These are phyloP conservation scores for Acleris cristana DNA, from an alignment of 2,888 invertebrate genomes.

Conservation along the genomic window DNA sequence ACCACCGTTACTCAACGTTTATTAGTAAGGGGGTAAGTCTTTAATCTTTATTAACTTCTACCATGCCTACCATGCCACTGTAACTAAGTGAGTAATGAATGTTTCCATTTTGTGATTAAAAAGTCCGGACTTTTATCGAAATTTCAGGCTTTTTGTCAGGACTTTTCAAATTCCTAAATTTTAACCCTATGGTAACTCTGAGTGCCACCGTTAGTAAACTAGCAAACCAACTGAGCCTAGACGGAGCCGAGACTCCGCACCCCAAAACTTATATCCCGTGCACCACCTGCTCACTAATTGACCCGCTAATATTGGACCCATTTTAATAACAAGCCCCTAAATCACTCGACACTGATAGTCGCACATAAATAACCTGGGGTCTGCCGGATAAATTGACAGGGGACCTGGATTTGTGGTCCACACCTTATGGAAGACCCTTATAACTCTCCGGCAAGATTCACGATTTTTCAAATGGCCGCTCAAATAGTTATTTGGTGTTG, in stretches of 20 bases:
- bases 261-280: constrained; percentile 13
- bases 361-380: constrained; percentile 35
- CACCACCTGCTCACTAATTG: constrained; percentile 35
- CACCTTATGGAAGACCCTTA: constrained; percentile 37
- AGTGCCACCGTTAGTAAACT: no score
- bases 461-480: constrained; percentile 37
- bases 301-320: constrained; percentile 26
- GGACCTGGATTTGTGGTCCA: constrained; percentile 38
- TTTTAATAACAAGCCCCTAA: constrained; percentile 37
- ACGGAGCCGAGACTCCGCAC: not conserved
- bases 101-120: no score
- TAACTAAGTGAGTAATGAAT: no score
- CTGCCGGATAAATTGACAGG: constrained; percentile 37
- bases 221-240: not conserved
- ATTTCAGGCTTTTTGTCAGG: no score
- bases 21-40: no score
- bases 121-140: no score
- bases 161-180: no score
- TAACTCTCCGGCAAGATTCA: constrained; percentile 36
- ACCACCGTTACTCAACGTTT: no score
- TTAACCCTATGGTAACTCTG: no score
- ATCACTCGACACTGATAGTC: constrained; percentile 36
- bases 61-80: no score
- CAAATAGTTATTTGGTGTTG: constrained; percentile 35
- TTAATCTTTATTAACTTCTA: no score